Evolutionary conservation across 2,113 vertebrate species (phyloP), one percentile per base, ranked within the genome.

Genomic region (Cephalophus harveyi): DNA sequence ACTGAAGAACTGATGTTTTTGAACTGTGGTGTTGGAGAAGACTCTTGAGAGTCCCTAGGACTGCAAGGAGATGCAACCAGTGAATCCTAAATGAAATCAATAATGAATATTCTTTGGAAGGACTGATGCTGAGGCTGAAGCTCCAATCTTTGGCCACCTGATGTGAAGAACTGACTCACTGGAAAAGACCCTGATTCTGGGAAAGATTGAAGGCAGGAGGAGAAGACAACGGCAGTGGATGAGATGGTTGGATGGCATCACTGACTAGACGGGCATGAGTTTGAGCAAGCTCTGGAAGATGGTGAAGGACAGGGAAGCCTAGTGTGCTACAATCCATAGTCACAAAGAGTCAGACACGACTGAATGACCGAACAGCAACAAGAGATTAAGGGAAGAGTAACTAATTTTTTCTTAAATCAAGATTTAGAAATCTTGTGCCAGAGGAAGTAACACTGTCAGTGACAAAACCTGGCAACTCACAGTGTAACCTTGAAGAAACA

Each of bases 291-390:
- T 71, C 67, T 40, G 67, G 19, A n/a, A 71, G 67, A 23, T 71
- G 36, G 12, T 76, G 40, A 76, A 43, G 71, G 71, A 43, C 6
- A 71, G 23, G 71, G 40, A 76, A 27, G 71, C 23, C 40, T 43
- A 14, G 36, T 1, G 0, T 76, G 71, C 36, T 14, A 27, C 23
- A 27, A 40, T 76, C 71, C 36, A 27, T 0, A 6, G 36, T 43
- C 11, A 7, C 23, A 76, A 71, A 21, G 71, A 76, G 36, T 76
- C 71, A 76, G 71, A 76, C 23, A 43, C 0, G 12, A 76, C 36
- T 43, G 71, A 43, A 27, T 43, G 6, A 43, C 36, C 0, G 40
- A 76, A 43, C 21, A 76, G 59, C 27, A 50, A 8, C 36, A 48
- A 96, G 60, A 87, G 87, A 83, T 28, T 62, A n/a, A 8, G 17